Evolutionary conservation across 1,140 invertebrate genomes (phyloP), one percentile per base, ranked within the genome.

Genomic region (Pristionchus pacificus): DNA sequence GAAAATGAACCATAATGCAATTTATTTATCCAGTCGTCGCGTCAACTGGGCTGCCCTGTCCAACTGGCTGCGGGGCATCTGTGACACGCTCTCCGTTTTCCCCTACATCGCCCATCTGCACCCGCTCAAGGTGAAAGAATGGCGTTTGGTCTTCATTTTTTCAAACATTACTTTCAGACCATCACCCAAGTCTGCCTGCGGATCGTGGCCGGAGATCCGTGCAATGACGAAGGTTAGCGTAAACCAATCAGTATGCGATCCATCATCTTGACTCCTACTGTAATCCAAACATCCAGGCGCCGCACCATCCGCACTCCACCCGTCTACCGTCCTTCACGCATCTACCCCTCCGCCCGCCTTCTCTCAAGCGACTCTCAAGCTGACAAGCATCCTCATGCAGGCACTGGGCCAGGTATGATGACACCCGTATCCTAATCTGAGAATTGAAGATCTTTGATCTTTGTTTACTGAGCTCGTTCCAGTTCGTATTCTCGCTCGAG

Each of bases 61-160:
- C 70, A 91, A 91, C 38, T 87, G 98, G 30, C 85, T 98, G 0
- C 93, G 93, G 87, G 95, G 95, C 66, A 89, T 98, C 49, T 96
- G 97, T 81, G 91, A 95, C 80, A 97, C 95, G 0, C 89, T 98
- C 77, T 88, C 90, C 55, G 90, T 90, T 71, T 94, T 93, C 86
- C 92, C 93, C 0, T 97, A 95, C 81, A 93, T 98, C 60, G 93
- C 95, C 74, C 93, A 98, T 84, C 91, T 95, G 87, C 93, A 94
- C 79, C 93, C 96, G 84, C 88, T 98, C 29, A 98, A 97, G 87
- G 91, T 92, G 25, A 77, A 69, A 30, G 57, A 59, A 33, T 19
- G 65, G 10, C 33, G 31, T 49, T 14, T 25, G 19, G 64, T 72
- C 57, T n/a, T 65, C 71, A 31, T 60, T 24, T n/a, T n/a, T n/a